Base-by-base conservation (phyloP, 2,797 vertebrate species). In the Lutjanus argentimaculatus region DNA sequence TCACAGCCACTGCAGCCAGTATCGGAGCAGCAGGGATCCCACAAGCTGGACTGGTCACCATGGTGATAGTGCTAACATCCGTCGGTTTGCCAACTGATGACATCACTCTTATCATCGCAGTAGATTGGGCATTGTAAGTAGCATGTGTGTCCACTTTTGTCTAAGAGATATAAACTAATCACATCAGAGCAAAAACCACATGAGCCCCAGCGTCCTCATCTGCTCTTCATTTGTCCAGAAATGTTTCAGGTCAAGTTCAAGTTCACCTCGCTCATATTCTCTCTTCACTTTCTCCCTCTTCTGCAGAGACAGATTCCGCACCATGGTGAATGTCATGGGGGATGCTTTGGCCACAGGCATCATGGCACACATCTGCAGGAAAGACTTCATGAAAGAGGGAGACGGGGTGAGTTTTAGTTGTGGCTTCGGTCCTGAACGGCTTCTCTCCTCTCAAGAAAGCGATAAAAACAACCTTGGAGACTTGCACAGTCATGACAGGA, bases 281-380 rank as follows among this genome's bases (percentile, higher is more conserved):
- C 17, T 61, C 22, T 55, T 17, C 4, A 15, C 42, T 45, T 3
- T 61, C 82, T 84, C 71, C 1, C 79, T 52, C 63, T 56, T 93
- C 87, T 52, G 21, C 95, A 99, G 98, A 83, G 98, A 99, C 94
- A 95, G 98, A 88, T 99, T 99, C 85, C 97, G 98, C 71, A 99
- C 98, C 61, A 99, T 99, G 98, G 98, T 99, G 77, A 99, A 99
- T 0, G 98, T 99, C 48, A 96, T 99, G 95, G 98, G 98, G 1
- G 98, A 99, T 0, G 98, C 98, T 0, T 91, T 99, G 85, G 98
- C 98, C 3, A 98, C 98, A 0, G 98, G 98, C 69, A 99, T 99
- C 92, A 99, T 99, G 97, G 98, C 98, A 9, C 98, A 99, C 80
- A 95, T 99, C 94, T 99, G 97, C 95, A 94, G 98, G 86, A 99